A percentile compares a stretch with the other conserved stretches of the same genome.
Conservation (phyloP, 2,113 vertebrate genomes). For the Tragelaphus imberbis region DNA sequence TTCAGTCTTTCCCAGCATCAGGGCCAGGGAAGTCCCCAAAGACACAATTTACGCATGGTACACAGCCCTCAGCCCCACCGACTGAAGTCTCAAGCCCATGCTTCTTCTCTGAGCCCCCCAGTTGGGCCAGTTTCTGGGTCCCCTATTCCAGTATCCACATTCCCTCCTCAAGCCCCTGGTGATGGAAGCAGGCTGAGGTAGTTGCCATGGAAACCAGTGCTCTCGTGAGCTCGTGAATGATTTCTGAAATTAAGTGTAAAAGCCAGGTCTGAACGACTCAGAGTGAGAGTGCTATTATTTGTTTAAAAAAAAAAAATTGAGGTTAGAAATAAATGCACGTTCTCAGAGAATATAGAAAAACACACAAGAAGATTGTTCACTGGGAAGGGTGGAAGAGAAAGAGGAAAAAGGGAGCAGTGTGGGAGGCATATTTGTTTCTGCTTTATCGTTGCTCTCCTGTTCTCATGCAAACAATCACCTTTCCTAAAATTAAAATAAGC, state of each 20-base stretch:
- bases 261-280: neutral
- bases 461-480: neutral
- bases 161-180: neutral
- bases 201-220: neutral
- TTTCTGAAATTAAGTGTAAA: neutral
- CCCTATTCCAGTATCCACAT: too few relatives aligned
- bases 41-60: fast-evolving
- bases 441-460: neutral
- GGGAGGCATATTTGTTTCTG: neutral
- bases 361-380: neutral
- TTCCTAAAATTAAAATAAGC: neutral
- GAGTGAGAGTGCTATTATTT: neutral
- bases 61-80: fast-evolving
- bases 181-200: neutral
- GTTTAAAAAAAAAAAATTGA: neutral
- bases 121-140: fast-evolving
- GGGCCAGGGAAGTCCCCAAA: neutral
- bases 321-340: neutral
- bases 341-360: neutral
- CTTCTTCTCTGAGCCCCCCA: neutral
- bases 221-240: neutral
- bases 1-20: neutral
- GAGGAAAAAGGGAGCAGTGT: neutral
- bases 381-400: neutral
- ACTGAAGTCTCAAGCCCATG: neutral